Base-by-base conservation (phyloP, 2,888 invertebrate genomes). In the Nephrocerus scutellatus region DNA sequence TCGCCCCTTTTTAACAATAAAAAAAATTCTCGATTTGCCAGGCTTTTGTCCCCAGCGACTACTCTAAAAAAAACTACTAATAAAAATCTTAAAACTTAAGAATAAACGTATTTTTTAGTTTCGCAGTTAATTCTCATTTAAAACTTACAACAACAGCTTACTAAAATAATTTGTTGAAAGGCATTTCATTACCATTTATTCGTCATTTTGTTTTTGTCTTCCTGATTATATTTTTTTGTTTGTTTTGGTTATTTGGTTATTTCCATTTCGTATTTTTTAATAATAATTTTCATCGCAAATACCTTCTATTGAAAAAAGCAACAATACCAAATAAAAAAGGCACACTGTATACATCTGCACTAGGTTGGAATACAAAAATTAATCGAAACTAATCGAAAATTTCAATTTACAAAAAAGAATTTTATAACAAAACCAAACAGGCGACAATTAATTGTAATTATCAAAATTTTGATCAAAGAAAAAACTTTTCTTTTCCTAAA, bases 1-100 rank as follows among this genome's bases (percentile, higher is more conserved):
- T 57, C 57, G 52, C 44, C 54, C 63, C 63, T 57, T 51, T 46
- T 48, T 36, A 33, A 28, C 51, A 50, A 55, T 35, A 39, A 56
- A 58, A 54, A 60, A 56, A 59, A 65, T 67, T 68, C 68, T 68
- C 68, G 69, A 68, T 66, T 68, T 68, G 68, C 62, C 64, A 68
- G 68, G 68, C 69, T 68, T 68, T 68, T 55, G 54, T 55, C 59
- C 58, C 58, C 52, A 33, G 38, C 41, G 46, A 33, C 19, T 2
- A n/a, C 12, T 3, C n/a, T 10, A 20, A 14, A 22, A 36, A 46
- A 43, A 39, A 34, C 30, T 26, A 28, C n/a, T 33, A 41, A 16
- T 30, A 30, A 33, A 29, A 14, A 31, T 26, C 33, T 35, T 13
- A 20, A 37, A 43, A 30, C 23, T 41, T 39, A 37, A 30, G 35